Percentiles rank a stretch among this genome's conserved stretches.
These are phyloP conservation scores for Montifringilla adamsi DNA, from an alignment of 2,113 vertebrate species.

Conservation along the genomic window DNA sequence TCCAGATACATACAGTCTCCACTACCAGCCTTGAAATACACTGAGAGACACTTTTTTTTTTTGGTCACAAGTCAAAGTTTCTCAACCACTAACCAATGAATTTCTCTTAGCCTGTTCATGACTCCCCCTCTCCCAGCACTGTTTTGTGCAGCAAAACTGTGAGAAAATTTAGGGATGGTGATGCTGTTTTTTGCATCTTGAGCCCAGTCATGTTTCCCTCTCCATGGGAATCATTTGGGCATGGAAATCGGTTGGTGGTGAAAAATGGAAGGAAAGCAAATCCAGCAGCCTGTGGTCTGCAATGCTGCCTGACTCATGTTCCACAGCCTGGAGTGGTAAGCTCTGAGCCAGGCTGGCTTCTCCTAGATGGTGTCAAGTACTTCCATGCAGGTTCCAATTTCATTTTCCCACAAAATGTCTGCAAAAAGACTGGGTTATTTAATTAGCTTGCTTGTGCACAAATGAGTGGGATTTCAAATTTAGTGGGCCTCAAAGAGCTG, in stretches of 20 bases:
- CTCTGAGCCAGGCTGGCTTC: neutral
- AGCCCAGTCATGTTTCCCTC: neutral
- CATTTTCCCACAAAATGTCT: neutral
- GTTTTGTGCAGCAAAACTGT: neutral
- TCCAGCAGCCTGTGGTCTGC: rapidly evolving
- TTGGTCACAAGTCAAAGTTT: neutral
- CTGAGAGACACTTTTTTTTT: rapidly evolving
- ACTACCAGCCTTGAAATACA: neutral
- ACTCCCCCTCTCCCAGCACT: neutral
- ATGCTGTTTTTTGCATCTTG: neutral
- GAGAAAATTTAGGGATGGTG: neutral
- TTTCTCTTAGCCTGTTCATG: neutral
- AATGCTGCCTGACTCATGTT: neutral
- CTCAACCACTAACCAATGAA: neutral
- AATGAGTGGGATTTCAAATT: neutral
- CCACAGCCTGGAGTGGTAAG: rapidly evolving
- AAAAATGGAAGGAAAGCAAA: neutral
- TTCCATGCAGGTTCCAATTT: rapidly evolving
- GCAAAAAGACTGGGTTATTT: neutral
- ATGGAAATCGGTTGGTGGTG: neutral
- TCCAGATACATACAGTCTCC: neutral
- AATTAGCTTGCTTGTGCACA: neutral
- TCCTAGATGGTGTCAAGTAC: neutral
- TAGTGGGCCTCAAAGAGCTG: neutral
- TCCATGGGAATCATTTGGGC: neutral